Base-by-base conservation (phyloP, 2,113 vertebrate genomes). In the Butorides virescens region DNA sequence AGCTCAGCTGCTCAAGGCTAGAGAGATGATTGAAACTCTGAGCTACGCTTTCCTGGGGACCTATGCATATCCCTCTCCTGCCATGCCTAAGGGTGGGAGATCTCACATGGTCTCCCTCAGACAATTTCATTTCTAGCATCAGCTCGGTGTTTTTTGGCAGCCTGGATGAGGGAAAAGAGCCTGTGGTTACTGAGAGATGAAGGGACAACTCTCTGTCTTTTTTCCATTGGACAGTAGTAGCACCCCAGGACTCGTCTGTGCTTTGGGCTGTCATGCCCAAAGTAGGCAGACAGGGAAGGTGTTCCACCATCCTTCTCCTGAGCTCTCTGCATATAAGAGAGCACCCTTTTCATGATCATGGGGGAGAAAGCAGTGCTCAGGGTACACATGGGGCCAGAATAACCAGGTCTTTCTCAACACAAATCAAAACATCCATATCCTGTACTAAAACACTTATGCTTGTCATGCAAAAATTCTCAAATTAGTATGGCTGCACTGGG, bases 301-400 rank as follows among this genome's bases (percentile, higher is more conserved):
- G 7, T 59, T 71, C 9, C n/a, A 81, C n/a, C 30, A 39, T 4
- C 34, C 50, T 46, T 53, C 39, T 72, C 26, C 65, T 42, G 59
- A 56, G 30, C 4, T 9, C 16, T 39, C 27, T 76, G 53, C 26
- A 53, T 42, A 22, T 7, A 29, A 23, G 12, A 3, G 7, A 87
- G 2, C 3, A 63, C 7, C 6, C 21, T 5, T 75, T 7, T 67
- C 16, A 21, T 1, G 13, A 8, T 27, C 1, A 0, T 6, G 5
- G 4, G 7, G 20, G 1, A 39, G 13, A 59, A 18, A 49, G 9
- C 2, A 67, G 9, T 13, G 4, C 9, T 61, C 9, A 67, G 21
- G 18, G 2, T 4, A 13, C 22, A 14, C 4, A 34, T 1, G 12
- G 3, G 3, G 8, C 10, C 23, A 19, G 62, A 74, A 50, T 2